Evolutionary conservation across 2,888 invertebrate species (phyloP).

Genomic region (Ashinkailepas kermadecensis): DNA sequence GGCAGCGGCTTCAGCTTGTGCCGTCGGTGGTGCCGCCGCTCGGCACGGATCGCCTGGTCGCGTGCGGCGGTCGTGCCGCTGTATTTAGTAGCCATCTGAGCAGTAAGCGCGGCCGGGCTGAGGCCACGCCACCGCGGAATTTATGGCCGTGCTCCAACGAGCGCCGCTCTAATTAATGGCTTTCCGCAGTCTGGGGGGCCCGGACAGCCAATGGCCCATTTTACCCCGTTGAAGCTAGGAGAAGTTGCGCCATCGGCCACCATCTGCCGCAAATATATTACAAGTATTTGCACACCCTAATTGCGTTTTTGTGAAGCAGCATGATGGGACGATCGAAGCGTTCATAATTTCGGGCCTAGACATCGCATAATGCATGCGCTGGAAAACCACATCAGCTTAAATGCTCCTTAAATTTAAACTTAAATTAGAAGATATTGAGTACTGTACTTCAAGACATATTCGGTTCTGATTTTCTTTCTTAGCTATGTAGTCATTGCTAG

Average conservation of each 20-base stretch:
- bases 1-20: no score
- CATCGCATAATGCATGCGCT: no score
- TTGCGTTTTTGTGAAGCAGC: background rate
- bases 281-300: background rate
- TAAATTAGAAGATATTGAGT: no score
- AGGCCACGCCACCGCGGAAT: background rate
- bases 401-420: no score
- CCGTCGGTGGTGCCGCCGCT: no score
- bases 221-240: background rate
- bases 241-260: background rate
- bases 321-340: no score
- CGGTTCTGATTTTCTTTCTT: no score
- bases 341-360: no score
- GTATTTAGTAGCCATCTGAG: background rate
- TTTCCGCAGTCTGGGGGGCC: constrained; percentile 4
- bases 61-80: background rate
- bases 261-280: background rate
- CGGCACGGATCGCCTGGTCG: background rate
- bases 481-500: no score
- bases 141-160: background rate
- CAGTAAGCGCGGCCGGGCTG: background rate
- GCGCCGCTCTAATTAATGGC: background rate
- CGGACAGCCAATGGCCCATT: background rate
- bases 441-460: no score
- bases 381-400: no score